Evolutionary conservation across 2,113 vertebrate species (phyloP).

Genomic region (Daphoenositta chrysoptera): DNA sequence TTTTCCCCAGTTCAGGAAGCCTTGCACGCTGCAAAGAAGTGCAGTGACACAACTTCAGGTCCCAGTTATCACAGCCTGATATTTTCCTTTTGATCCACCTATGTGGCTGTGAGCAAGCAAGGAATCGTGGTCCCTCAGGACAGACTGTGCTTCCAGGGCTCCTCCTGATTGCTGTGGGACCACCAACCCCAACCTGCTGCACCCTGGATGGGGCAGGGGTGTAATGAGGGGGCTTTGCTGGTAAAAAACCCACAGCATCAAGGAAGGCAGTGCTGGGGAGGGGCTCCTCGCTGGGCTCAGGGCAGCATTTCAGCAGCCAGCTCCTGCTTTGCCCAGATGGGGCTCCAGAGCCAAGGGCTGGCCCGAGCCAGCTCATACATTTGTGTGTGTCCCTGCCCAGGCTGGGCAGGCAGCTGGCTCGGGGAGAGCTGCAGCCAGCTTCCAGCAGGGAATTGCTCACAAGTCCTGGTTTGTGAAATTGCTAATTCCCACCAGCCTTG

Average conservation of each 20-base stretch:
- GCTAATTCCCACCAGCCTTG: not conserved
- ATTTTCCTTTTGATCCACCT: not conserved
- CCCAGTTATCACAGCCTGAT: not conserved
- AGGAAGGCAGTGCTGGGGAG: not conserved
- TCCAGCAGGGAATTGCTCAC: not conserved
- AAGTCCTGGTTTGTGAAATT: not conserved
- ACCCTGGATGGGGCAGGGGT: not conserved
- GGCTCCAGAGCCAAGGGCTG: not conserved
- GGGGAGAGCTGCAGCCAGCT: not conserved
- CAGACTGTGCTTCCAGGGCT: not conserved
- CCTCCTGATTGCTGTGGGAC: not conserved
- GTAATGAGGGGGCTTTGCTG: not conserved
- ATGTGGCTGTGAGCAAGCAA: not conserved
- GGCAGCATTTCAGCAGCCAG: not conserved
- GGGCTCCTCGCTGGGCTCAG: not conserved
- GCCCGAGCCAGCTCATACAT: rapidly evolving
- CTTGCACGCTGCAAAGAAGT: not conserved
- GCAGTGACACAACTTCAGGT: not conserved
- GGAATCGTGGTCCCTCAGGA: not conserved
- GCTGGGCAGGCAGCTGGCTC: not conserved
- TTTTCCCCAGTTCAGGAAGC: not conserved
- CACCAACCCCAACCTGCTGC: not conserved
- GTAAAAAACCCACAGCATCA: not conserved
- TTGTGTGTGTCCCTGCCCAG: not conserved
- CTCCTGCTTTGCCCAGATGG: not conserved